Conservation (phyloP, 2,888 invertebrate genomes). For the Hedychridium roseum region DNA sequence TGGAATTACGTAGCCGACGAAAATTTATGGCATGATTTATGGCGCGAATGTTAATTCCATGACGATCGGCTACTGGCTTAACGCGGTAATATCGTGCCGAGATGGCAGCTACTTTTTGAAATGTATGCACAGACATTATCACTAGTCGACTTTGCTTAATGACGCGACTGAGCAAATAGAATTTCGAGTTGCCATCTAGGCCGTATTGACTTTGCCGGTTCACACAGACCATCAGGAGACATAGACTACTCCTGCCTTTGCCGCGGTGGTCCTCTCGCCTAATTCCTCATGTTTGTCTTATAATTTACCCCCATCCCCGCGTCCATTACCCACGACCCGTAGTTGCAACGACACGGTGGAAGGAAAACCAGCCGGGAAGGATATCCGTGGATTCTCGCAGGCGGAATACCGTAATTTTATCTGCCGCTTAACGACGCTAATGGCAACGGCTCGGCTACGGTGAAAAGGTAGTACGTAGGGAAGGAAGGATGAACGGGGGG, state of each 20-base stretch:
- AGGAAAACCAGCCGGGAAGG: not conserved
- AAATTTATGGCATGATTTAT: no score
- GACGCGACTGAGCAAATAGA: not conserved
- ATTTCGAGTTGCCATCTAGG: not conserved
- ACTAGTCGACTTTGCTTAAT: not conserved
- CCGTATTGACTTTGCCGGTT: not conserved
- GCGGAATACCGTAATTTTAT: no score
- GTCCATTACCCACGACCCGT: slow-evolving; percentile 4
- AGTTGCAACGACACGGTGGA: not conserved
- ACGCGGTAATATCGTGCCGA: no score
- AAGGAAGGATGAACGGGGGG: no score
- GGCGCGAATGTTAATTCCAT: no score
- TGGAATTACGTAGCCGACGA: no score
- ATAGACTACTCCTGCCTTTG: no score
- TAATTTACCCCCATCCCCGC: slow-evolving; percentile 15
- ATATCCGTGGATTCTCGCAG: slow-evolving; percentile 4
- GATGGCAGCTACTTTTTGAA: not conserved
- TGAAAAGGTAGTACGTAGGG: no score
- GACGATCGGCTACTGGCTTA: no score
- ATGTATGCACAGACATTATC: not conserved
- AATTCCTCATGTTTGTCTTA: slow-evolving; percentile 13
- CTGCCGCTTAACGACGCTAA: no score
- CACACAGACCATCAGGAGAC: not conserved
- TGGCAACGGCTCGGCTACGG: no score
- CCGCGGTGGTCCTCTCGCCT: slow-evolving; percentile 2